phyloP scores from a whole-genome alignment of 2,797 vertebrate species.

The Iguana delicatissima region DNA sequence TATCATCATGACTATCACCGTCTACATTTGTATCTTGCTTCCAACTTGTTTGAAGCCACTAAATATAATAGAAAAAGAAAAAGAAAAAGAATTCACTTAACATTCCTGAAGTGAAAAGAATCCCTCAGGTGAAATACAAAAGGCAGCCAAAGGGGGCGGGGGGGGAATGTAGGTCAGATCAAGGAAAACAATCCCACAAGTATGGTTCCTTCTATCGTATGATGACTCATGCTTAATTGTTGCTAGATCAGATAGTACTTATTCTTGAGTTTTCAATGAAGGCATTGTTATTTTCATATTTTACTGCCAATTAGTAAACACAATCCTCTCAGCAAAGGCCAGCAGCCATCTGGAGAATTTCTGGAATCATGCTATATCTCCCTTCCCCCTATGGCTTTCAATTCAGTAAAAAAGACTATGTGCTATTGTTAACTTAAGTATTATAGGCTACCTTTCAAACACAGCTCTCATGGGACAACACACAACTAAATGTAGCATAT shows the following conservation, averaged over 20 bases:
- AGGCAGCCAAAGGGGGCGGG: background rate
- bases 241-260: too few relatives aligned
- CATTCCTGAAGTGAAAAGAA: background rate
- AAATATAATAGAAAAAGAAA: background rate
- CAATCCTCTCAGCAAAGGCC: background rate
- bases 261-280: too few relatives aligned
- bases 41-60: background rate
- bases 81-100: background rate
- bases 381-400: background rate
- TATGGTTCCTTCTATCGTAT: background rate
- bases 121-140: background rate
- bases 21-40: too few relatives aligned
- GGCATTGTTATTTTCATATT: too few relatives aligned
- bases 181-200: too few relatives aligned
- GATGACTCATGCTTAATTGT: background rate
- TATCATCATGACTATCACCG: too few relatives aligned
- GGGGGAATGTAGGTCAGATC: too few relatives aligned
- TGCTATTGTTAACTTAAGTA: background rate
- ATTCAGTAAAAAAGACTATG: background rate
- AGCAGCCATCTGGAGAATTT: background rate
- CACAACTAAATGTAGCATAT: background rate
- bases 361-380: background rate
- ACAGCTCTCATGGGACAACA: background rate
- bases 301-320: too few relatives aligned
- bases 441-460: background rate